These are phyloP conservation scores for Peromyscus melanophrys DNA, from an alignment of 2,797 vertebrate species.

Conservation along the genomic window DNA sequence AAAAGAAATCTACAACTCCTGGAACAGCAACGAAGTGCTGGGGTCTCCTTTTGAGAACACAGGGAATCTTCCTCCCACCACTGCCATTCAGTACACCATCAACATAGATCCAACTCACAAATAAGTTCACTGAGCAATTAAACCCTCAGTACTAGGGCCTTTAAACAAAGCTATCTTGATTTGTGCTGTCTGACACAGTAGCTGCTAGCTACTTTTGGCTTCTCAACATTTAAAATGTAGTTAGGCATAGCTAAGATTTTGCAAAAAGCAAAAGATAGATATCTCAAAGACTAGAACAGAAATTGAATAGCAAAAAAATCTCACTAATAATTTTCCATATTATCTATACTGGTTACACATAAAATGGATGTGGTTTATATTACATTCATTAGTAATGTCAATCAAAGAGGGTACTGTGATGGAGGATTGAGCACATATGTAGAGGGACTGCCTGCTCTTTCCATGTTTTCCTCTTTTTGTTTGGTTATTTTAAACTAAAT, in stretches of 20 bases:
- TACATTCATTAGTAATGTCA: neutral
- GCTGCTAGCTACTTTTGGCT: neutral
- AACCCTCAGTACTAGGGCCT: neutral
- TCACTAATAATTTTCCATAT: conserved; percentile 5
- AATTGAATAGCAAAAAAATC: neutral
- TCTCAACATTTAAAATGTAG: neutral
- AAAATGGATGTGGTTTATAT: neutral
- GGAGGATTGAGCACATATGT: neutral
- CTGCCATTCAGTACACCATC: neutral
- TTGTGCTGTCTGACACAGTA: neutral
- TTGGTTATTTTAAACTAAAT: neutral
- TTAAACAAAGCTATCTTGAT: conserved; percentile 28
- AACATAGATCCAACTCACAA: neutral
- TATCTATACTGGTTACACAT: neutral
- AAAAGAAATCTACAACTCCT: neutral
- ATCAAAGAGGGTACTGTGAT: neutral
- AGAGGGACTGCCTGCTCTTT: neutral
- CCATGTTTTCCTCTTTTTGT: neutral
- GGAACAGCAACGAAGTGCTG: neutral
- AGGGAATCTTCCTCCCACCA: neutral
- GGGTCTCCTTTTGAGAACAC: conserved; percentile 6
- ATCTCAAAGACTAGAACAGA: conserved; percentile 45
- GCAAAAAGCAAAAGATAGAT: neutral
- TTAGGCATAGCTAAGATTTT: neutral
- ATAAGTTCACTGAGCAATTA: neutral